Percentiles rank a stretch among this genome's conserved stretches.
Conservation (phyloP, 2,797 vertebrate species). For the Peromyscus eremicus region DNA sequence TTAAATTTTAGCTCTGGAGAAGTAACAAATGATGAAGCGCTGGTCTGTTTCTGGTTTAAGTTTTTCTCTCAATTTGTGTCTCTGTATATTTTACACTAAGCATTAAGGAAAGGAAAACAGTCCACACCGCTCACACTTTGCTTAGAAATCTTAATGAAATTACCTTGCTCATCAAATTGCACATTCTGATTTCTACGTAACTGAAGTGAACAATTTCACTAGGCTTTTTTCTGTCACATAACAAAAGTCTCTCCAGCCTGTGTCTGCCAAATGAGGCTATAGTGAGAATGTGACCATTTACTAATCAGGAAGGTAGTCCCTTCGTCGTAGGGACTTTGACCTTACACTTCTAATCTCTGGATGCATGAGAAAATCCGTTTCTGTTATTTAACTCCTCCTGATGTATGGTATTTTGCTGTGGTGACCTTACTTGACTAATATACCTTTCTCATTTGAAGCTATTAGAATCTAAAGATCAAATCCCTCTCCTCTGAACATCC, state of each 20-base stretch:
- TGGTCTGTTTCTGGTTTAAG: background rate
- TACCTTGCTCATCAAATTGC: background rate
- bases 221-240: background rate
- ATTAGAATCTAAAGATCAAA: slow-evolving; percentile 42
- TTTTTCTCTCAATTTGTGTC: slow-evolving; percentile 14
- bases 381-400: background rate
- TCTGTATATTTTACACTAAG: slow-evolving; percentile 32
- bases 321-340: background rate
- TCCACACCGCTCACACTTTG: background rate
- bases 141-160: slow-evolving; percentile 35
- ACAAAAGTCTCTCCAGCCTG: background rate
- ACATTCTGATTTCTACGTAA: slow-evolving; percentile 13
- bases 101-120: slow-evolving; percentile 1
- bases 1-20: slow-evolving; percentile 33
- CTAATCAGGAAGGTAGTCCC: background rate
- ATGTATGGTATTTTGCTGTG: background rate
- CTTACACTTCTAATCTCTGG: background rate
- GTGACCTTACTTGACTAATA: background rate
- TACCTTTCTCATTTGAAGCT: background rate
- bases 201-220: slow-evolving; percentile 3
- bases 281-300: background rate
- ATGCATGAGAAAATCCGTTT: slow-evolving; percentile 52
- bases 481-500: background rate
- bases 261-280: background rate
- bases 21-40: background rate